Conservation (phyloP, 2,113 vertebrate species). For the Hylia prasina region DNA sequence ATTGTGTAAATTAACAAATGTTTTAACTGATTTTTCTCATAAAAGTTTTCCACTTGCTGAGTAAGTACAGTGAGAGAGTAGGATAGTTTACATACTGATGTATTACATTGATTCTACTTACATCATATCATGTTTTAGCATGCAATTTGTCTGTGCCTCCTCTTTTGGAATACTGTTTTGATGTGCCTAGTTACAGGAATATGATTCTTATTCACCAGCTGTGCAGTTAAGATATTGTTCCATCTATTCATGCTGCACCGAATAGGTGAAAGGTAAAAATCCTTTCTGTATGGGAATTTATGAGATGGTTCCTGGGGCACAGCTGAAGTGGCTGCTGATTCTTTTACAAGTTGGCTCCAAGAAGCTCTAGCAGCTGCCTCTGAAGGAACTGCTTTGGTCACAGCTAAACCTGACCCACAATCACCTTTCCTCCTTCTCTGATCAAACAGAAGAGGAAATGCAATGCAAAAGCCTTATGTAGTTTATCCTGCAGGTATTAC, state of each 20-base stretch:
- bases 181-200: neutral
- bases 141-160: neutral
- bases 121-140: neutral
- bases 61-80: neutral
- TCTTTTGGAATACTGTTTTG: neutral
- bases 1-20: neutral
- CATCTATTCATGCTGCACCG: neutral
- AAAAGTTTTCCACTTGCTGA: neutral
- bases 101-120: neutral
- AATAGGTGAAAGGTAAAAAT: neutral
- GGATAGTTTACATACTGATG: neutral
- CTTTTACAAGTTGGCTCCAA: neutral
- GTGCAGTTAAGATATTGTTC: neutral
- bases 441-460: neutral
- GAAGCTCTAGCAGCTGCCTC: neutral
- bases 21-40: neutral
- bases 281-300: neutral
- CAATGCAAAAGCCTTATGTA: neutral
- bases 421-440: neutral
- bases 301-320: neutral
- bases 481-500: neutral
- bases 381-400: neutral
- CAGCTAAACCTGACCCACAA: neutral
- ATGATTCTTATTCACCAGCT: neutral
- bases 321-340: neutral